Evolutionary conservation across 1,140 invertebrate species (phyloP).

Genomic region (Brachionus plicatilis): DNA sequence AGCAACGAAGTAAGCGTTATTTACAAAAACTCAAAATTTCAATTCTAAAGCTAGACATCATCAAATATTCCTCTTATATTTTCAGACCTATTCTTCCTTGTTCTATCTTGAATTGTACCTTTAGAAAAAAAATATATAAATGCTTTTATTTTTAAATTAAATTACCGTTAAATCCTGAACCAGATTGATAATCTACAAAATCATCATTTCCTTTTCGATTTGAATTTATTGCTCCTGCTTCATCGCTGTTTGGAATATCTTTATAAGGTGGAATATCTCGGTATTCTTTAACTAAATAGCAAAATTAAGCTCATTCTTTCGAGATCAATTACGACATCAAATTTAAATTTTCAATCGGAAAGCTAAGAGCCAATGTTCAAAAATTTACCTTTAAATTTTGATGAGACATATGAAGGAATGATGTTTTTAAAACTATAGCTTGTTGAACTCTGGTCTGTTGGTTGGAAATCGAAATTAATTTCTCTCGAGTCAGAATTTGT

Average conservation of each 20-base stretch:
- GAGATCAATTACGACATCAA: not conserved
- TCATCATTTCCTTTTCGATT: not conserved
- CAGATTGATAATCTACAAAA: not conserved
- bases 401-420: not conserved
- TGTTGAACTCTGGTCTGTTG: not conserved
- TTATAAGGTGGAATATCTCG: constrained; percentile 22
- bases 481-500: not conserved
- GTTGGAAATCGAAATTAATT: not conserved
- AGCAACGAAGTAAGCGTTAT: not conserved
- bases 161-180: constrained; percentile 5
- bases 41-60: not conserved
- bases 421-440: not conserved
- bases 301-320: constrained; percentile 6
- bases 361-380: not conserved
- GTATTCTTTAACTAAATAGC: constrained; percentile 35
- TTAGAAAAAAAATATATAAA: not conserved
- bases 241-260: not conserved
- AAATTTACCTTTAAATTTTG: not conserved
- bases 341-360: not conserved
- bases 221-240: not conserved
- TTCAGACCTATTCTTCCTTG: not conserved
- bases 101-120: not conserved
- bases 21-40: not conserved
- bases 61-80: constrained; percentile 35
- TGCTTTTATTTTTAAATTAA: not conserved